Conservation (phyloP, 2,113 vertebrate species). For the Marmota flaviventris region DNA sequence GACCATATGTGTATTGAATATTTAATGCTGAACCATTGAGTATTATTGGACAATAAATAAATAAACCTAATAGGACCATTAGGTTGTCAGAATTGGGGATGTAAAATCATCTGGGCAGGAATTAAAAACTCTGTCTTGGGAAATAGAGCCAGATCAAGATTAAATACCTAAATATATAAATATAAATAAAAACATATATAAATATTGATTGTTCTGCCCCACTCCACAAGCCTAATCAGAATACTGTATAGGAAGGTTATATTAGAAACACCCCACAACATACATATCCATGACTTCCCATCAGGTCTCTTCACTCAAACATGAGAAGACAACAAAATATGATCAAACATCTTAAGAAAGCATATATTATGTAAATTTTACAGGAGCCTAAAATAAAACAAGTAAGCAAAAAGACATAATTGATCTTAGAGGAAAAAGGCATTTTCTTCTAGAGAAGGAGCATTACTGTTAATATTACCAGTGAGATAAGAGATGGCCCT, state of each 20-base stretch:
- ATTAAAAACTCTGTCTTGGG: neutral
- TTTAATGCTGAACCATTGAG: neutral
- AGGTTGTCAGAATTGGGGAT: neutral
- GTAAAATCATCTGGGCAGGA: neutral
- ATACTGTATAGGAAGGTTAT: neutral
- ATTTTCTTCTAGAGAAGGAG: neutral
- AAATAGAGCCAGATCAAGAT: neutral
- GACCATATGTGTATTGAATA: neutral
- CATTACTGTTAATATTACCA: neutral
- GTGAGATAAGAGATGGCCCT: neutral
- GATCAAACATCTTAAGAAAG: conserved; percentile 12
- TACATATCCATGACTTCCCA: neutral
- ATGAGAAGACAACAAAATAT: neutral
- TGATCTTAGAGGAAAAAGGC: neutral
- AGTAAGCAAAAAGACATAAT: neutral
- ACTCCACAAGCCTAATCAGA: neutral
- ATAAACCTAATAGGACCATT: too few relatives aligned
- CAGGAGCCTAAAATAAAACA: neutral
- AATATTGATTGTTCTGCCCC: neutral
- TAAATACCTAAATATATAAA: neutral
- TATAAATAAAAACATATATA: neutral
- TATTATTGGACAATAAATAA: too few relatives aligned
- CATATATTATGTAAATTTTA: neutral
- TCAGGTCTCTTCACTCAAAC: neutral
- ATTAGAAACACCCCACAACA: neutral